Base-by-base conservation (phyloP, 2,888 invertebrate species). In the Eupithecia subfuscata region DNA sequence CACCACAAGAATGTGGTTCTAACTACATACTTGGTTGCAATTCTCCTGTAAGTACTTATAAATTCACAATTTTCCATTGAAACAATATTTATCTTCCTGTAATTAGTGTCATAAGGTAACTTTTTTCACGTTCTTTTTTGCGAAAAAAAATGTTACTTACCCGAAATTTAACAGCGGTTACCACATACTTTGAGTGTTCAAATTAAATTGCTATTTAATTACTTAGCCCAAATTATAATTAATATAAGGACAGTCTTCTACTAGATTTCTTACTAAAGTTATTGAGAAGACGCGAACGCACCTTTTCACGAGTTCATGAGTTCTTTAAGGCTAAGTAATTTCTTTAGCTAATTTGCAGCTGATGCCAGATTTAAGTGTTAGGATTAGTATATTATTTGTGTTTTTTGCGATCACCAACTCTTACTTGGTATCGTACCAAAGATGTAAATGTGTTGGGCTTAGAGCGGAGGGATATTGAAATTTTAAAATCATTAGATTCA, bases 391-490 rank as follows among this genome's bases (percentile, higher is more conserved):
- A 78, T 75, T 43, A 43, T 12, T 83, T 82, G 85, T 89, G 88
- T 89, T 89, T 87, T 85, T 85, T 87, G 89, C 89, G 88, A 89
- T 89, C 88, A 88, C 90, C 92, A 91, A 90, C 89, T 89, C 87
- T 90, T 90, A 91, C 90, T 92, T 93, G 92, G 92, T 93, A 91
- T 90, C 87, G 90, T 90, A 92, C 94, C 94, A 94, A 94, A 94
- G 94, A 94, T 93, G 92, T 93, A 92, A 92, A 93, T 92, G 92
- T 89, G 92, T 92, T 92, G 93, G 92, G 90, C 85, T n/a, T 84
- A 87, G 73, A 68, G 68, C 72, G 74, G 48, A 87, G 83, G 11
- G 11, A 34, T 18, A n/a, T 37, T 67, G 40, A 22, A 67, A 67
- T 67, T 40, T 37, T n/a, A 22, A 67, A 67, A 37, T 40, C 34